Evolutionary conservation across 2,888 invertebrate species (phyloP).

Genomic region (Coelopa pilipes): DNA sequence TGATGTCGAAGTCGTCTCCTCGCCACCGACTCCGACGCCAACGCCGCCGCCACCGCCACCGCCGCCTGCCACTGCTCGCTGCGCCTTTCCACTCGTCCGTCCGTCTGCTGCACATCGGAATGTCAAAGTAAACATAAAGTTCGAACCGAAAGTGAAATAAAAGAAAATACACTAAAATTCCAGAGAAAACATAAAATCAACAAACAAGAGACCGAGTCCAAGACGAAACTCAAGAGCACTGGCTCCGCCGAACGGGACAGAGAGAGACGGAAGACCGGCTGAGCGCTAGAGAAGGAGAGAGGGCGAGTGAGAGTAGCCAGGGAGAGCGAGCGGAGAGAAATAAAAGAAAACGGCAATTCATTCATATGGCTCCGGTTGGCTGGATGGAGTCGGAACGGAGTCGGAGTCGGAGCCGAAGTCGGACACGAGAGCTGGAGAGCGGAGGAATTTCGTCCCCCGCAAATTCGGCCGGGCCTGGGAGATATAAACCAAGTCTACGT

Average conservation of each 20-base stretch:
- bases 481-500: neutral
- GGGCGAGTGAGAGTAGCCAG: too few relatives aligned
- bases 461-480: neutral
- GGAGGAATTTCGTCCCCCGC: constrained; percentile 19
- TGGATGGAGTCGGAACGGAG: neutral
- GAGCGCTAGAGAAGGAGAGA: too few relatives aligned
- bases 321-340: too few relatives aligned
- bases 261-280: too few relatives aligned
- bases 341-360: constrained; percentile 14
- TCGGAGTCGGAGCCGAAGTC: too few relatives aligned
- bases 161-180: constrained; percentile 18
- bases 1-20: constrained; percentile 23
- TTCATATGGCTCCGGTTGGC: constrained; percentile 14
- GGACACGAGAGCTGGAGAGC: too few relatives aligned
- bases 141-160: constrained; percentile 20
- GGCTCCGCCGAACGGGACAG: too few relatives aligned
- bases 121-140: constrained; percentile 43
- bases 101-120: constrained; percentile 42
- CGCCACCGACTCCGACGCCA: constrained; percentile 28
- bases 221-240: neutral
- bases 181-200: constrained; percentile 19
- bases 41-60: neutral
- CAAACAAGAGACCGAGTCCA: neutral
- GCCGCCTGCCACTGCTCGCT: constrained; percentile 16
- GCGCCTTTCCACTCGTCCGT: constrained; percentile 25